Percentiles rank a stretch among this genome's conserved stretches.
Conservation (phyloP, 1,140 invertebrate genomes). For the Uloborus diversus region DNA sequence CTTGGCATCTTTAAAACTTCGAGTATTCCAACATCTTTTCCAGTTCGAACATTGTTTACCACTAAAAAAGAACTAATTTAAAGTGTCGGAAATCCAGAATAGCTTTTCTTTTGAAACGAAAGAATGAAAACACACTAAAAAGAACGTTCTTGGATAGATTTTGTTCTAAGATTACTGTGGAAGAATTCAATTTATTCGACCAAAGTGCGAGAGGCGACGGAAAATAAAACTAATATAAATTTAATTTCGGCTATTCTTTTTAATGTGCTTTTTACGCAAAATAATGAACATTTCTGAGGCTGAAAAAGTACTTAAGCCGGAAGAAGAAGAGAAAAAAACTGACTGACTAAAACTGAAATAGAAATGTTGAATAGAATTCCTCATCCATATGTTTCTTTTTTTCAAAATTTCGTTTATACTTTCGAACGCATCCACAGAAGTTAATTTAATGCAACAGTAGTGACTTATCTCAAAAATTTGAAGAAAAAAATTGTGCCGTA, state of each 20-base stretch:
- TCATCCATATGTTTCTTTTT: no score
- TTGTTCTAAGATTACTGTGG: conserved; percentile 31
- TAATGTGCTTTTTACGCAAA: conserved; percentile 32
- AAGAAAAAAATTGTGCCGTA: no score
- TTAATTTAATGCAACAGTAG: no score
- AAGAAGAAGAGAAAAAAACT: no score
- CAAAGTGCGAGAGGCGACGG: neutral
- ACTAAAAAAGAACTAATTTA: conserved; percentile 36
- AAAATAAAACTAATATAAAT: conserved; percentile 25
- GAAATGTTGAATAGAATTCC: no score
- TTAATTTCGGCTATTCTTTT: conserved; percentile 38
- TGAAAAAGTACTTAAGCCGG: neutral
- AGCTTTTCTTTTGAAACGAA: conserved; percentile 7
- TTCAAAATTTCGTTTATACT: no score
- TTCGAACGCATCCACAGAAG: no score
- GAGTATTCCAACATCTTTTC: neutral
- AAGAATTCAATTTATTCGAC: conserved; percentile 50
- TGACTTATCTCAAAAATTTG: no score
- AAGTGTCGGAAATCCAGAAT: conserved; percentile 35
- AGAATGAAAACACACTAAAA: neutral
- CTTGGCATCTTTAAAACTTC: conserved; percentile 1
- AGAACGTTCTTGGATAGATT: conserved; percentile 16
- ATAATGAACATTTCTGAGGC: neutral
- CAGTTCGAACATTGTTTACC: neutral
- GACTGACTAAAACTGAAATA: no score